Evolutionary conservation across 2,113 vertebrate genomes (phyloP).

Genomic region (Thamnaconus septentrionalis): DNA sequence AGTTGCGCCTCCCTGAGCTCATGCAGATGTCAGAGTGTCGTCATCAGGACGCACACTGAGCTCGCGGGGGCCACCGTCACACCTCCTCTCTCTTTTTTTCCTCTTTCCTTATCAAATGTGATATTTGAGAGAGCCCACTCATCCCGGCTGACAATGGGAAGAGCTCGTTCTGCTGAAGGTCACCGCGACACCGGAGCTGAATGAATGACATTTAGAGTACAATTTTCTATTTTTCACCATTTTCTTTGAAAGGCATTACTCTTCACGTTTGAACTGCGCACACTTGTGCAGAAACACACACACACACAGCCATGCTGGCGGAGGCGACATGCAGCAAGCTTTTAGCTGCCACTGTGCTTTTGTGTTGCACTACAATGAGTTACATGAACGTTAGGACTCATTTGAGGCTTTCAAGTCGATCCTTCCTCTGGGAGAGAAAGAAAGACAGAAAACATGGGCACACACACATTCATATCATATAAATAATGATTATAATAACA

Average conservation of each 20-base stretch:
- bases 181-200: constrained; percentile 73
- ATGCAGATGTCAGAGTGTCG: not conserved
- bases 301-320: too few species aligned
- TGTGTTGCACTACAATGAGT: constrained; percentile 44
- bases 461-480: too few species aligned
- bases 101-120: constrained; percentile 76
- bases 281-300: not conserved
- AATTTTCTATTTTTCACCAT: constrained; percentile 74
- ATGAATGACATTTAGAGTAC: constrained; percentile 84
- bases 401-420: too few species aligned
- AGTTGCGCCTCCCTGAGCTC: not conserved
- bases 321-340: constrained; percentile 10
- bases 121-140: constrained; percentile 71
- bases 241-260: constrained; percentile 66
- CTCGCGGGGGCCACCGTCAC: constrained; percentile 22
- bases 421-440: too few species aligned
- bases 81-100: constrained; percentile 34
- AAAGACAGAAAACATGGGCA: too few species aligned
- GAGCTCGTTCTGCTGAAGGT: constrained; percentile 78
- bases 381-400: not conserved
- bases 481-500: too few species aligned
- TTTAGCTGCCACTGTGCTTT: constrained; percentile 31
- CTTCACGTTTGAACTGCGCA: constrained; percentile 12
- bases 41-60: constrained; percentile 27
- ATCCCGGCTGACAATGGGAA: constrained; percentile 71